Evolutionary conservation across 2,113 vertebrate genomes (phyloP), one percentile per base, ranked within the genome.

Genomic region (Ascaphus truei): DNA sequence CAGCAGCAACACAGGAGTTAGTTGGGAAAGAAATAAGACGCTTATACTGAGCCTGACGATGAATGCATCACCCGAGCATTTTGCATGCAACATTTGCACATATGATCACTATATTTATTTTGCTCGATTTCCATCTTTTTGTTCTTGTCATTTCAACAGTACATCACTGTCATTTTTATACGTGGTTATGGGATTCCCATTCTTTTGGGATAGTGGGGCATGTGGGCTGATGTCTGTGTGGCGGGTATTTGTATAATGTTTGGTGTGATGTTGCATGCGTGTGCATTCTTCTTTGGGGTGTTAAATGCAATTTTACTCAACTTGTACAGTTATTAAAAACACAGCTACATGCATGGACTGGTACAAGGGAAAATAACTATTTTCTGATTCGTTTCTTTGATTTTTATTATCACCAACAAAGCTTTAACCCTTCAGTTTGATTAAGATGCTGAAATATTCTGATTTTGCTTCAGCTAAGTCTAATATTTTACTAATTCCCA

Each of bases 1-100:
- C 53, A 27, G 16, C 56, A 52, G 33, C 11, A 59, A 50, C 57
- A 52, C 60, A 11, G 67, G 22, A 45, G 45, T 59, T 59, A 50
- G 37, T n/a, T 37, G 12, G 27, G 26, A n/a, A 27, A 58, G 31
- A 22, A 37, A n/a, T n/a, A 58, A 15, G 1, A 15, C 7, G 59
- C 45, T 8, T 22, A 9, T 39, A 51, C 11, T 34, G 26, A 51
- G 33, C 30, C 10, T n/a, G 25, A 69, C 25, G 34, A 41, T 53
- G 66, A 50, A 43, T 36, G 56, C 30, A 69, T 61, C 51, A 52
- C 43, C 15, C 23, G 30, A 39, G 16, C 34, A 37, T 37, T 25
- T 3, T 69, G 67, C 67, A 69, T 61, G 56, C 33, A 13, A 9
- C 31, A 3, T 34, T 6, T 22, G 30, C 16, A 20, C 6, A 26